Evolutionary conservation across 2,797 vertebrate genomes (phyloP).

Genomic region (Neosilurus mollespiculum): DNA sequence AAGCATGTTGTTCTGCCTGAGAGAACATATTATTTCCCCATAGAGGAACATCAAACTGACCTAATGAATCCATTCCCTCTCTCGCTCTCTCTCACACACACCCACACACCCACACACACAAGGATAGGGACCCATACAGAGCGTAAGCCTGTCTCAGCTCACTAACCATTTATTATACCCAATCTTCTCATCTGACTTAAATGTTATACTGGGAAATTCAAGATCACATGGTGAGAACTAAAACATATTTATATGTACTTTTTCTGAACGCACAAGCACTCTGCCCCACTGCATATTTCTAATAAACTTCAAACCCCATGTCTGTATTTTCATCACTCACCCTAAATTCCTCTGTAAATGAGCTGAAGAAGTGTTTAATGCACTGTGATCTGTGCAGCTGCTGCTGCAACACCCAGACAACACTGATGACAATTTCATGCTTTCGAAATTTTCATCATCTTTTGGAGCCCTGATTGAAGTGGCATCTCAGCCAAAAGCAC

Average conservation of each 20-base stretch:
- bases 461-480: slow-evolving; percentile 17
- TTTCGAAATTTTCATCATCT: slow-evolving; percentile 29
- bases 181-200: slow-evolving; percentile 11
- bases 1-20: slow-evolving; percentile 2
- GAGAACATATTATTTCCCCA: slow-evolving; percentile 13
- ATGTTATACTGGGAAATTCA: slow-evolving; percentile 1
- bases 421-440: slow-evolving; percentile 27
- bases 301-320: background rate
- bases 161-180: slow-evolving; percentile 24
- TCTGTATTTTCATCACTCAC: slow-evolving; percentile 1
- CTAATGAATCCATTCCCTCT: slow-evolving; percentile 7
- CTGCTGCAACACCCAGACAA: slow-evolving; percentile 27
- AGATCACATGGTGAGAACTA: slow-evolving; percentile 4
- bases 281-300: background rate
- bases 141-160: slow-evolving; percentile 4
- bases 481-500: slow-evolving; percentile 13
- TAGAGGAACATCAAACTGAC: slow-evolving; percentile 18
- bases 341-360: slow-evolving; percentile 20
- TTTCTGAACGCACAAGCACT: background rate
- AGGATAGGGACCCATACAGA: slow-evolving; percentile 15
- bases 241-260: background rate
- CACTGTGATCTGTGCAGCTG: slow-evolving; percentile 46
- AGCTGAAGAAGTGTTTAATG: slow-evolving; percentile 33
- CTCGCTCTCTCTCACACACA: slow-evolving; percentile 5
- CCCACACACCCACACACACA: background rate